phyloP scores from a whole-genome alignment of 1,140 invertebrate species.

The Aporrectodea caliginosa region DNA sequence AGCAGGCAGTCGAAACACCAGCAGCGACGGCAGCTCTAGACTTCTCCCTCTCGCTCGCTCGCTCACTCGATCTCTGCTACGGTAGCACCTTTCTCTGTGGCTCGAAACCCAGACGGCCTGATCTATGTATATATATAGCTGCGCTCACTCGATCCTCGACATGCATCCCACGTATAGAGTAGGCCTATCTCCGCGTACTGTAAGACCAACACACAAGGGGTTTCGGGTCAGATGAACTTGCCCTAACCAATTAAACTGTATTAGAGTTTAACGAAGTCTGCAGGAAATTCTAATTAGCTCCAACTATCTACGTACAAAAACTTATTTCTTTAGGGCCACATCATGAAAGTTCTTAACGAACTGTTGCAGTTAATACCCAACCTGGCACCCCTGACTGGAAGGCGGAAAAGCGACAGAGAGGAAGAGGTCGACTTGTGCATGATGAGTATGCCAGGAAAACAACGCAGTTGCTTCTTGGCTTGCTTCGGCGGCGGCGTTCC shows the following conservation, averaged over 20 bases:
- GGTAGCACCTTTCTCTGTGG: not conserved
- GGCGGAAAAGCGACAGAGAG: not conserved
- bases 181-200: not conserved
- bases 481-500: not conserved
- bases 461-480: not conserved
- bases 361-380: not conserved
- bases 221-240: too few species aligned
- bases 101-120: not conserved
- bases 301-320: too few species aligned
- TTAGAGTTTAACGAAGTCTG: too few species aligned
- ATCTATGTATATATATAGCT: not conserved
- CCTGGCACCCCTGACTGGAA: not conserved
- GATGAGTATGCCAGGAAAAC: not conserved
- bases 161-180: not conserved
- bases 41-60: not conserved
- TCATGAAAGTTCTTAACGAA: not conserved
- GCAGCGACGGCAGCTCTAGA: not conserved
- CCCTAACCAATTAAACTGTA: too few species aligned
- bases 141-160: too few species aligned
- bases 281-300: too few species aligned
- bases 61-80: not conserved
- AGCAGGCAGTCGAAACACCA: not conserved
- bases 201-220: not conserved
- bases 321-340: not conserved
- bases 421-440: not conserved